Conservation (phyloP, 2,888 invertebrate genomes). For the Empis stercorea region DNA sequence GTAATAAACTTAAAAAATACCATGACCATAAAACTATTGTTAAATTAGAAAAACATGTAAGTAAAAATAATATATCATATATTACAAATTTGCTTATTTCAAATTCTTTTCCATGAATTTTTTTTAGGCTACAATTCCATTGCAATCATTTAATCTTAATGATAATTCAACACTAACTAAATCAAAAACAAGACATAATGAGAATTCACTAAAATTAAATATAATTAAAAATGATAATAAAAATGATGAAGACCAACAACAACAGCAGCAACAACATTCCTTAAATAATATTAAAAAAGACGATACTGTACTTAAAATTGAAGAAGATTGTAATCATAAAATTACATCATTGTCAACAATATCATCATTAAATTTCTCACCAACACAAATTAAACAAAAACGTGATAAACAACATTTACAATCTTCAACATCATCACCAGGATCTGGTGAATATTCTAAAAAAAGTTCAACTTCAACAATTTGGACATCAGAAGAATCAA, state of each 20-base stretch:
- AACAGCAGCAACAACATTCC: constrained; percentile 10
- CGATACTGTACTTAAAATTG: constrained; percentile 14
- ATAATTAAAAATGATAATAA: not conserved
- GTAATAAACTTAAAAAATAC: constrained; percentile 4
- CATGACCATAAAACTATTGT: constrained; percentile 18
- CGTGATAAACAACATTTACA: not conserved
- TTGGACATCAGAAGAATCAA: constrained; percentile 37
- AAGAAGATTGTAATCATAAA: constrained; percentile 14
- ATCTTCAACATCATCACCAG: constrained; percentile 11
- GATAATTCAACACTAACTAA: constrained; percentile 15
- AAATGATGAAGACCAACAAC: not conserved
- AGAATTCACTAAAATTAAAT: not conserved
- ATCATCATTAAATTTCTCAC: constrained; percentile 10
- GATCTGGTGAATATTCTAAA: constrained; percentile 28
- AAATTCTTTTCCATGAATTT: too few species aligned
- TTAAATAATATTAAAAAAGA: constrained; percentile 14
- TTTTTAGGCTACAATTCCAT: constrained; percentile 35
- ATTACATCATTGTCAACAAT: too few species aligned
- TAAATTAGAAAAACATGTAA: constrained; percentile 36
- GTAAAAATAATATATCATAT: constrained; percentile 17
- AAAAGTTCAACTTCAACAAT: constrained; percentile 30
- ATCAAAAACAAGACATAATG: constrained; percentile 12
- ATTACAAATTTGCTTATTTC: too few species aligned
- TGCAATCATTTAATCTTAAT: constrained; percentile 37
- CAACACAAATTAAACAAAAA: constrained; percentile 7